Percentiles rank a stretch among this genome's conserved stretches.
phyloP scores from a whole-genome alignment of 2,888 invertebrate genomes.

The Acrobasis suavella region DNA sequence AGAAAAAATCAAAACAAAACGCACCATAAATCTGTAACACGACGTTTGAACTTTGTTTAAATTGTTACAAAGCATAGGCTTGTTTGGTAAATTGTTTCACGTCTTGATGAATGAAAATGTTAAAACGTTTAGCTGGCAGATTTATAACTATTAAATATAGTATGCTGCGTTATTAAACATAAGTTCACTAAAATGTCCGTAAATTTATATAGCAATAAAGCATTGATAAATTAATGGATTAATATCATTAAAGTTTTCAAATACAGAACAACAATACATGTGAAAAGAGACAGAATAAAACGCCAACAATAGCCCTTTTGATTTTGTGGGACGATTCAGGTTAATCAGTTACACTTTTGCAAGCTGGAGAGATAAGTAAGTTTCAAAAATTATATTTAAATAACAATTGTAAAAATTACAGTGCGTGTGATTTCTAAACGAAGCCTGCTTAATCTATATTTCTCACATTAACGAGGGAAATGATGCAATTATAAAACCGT shows the following conservation, averaged over 20 bases:
- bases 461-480: constrained; percentile 22
- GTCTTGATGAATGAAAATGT: constrained; percentile 8
- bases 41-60: background rate
- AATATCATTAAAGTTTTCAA: no score
- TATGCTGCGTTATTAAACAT: background rate
- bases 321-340: background rate
- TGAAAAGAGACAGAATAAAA: background rate
- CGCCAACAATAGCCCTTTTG: background rate
- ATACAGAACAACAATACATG: no score
- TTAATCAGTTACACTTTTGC: background rate
- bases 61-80: background rate
- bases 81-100: background rate
- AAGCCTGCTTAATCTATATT: constrained; percentile 8
- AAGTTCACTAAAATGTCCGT: background rate
- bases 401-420: constrained; percentile 5
- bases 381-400: constrained; percentile 4
- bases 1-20: constrained; percentile 1
- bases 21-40: background rate
- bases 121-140: background rate
- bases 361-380: background rate
- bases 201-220: background rate
- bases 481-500: constrained; percentile 10
- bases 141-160: constrained; percentile 4
- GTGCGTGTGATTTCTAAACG: background rate
- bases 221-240: no score